Conservation (phyloP, 2,797 vertebrate species). For the Rousettus madagascariensis region DNA sequence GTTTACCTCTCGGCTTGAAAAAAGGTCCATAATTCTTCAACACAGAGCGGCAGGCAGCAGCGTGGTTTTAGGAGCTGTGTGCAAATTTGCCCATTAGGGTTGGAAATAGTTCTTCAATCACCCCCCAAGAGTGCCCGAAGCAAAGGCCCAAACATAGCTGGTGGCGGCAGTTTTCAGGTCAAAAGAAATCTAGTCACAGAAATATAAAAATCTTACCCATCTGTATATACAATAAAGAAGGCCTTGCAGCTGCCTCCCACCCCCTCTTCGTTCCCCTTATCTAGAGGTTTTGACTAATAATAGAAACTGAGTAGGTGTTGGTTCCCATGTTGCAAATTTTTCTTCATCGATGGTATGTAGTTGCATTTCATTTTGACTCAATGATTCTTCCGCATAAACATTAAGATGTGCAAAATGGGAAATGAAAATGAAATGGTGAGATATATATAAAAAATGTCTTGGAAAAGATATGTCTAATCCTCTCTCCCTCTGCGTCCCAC, state of each 20-base stretch:
- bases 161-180: constrained; percentile 12
- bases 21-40: background rate
- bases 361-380: background rate
- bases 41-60: background rate
- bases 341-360: background rate
- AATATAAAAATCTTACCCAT: background rate
- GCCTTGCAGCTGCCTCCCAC: fast-evolving
- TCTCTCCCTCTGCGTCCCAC: background rate
- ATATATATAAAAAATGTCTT: background rate
- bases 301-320: background rate
- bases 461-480: background rate
- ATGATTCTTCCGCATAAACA: background rate
- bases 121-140: background rate
- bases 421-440: background rate
- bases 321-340: background rate
- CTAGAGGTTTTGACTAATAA: background rate
- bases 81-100: constrained; percentile 9
- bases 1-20: background rate
- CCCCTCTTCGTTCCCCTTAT: background rate
- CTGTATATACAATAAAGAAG: background rate
- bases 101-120: constrained; percentile 5
- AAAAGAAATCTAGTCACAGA: background rate
- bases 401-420: background rate
- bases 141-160: constrained; percentile 3
- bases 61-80: background rate